Percentiles rank a stretch among this genome's conserved stretches.
phyloP scores from a whole-genome alignment of 2,113 vertebrate genomes.

The Oenanthe melanoleuca region DNA sequence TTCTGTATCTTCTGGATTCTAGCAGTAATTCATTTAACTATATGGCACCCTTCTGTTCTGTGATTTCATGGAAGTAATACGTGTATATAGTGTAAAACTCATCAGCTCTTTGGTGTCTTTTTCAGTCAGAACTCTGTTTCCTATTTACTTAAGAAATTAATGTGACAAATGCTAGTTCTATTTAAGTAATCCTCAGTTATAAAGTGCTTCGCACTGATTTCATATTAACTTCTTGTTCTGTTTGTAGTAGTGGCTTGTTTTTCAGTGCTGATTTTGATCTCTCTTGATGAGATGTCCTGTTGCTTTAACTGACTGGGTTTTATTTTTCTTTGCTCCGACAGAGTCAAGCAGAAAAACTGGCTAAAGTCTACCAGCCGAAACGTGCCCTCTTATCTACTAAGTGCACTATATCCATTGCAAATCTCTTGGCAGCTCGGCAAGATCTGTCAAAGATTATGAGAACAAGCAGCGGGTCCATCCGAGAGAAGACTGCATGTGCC shows the following conservation, averaged over 20 bases:
- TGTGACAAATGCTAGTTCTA: not conserved
- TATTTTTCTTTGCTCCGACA: constrained; percentile 65
- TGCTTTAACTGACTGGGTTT: not conserved
- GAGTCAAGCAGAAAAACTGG: constrained; percentile 90
- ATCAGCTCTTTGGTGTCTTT: not conserved
- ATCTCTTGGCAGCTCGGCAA: constrained; percentile 91
- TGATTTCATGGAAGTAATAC: not conserved
- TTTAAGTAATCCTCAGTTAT: not conserved
- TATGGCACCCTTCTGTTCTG: not conserved
- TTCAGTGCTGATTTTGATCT: not conserved
- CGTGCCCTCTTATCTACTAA: constrained; percentile 83
- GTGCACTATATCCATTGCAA: constrained; percentile 84
- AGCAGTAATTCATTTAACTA: not conserved
- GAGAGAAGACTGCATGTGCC: constrained; percentile 94
- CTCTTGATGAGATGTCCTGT: not conserved
- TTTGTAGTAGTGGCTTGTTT: not conserved
- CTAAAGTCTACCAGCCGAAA: constrained; percentile 91
- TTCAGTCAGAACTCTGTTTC: not conserved
- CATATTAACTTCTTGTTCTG: not conserved
- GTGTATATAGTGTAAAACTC: not conserved
- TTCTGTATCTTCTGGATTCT: not conserved
- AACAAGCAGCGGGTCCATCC: constrained; percentile 90
- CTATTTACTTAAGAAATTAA: not conserved
- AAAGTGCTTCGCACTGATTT: not conserved
- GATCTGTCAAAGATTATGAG: constrained; percentile 95